Conservation (phyloP, 1,140 invertebrate species). For the Proales similis region DNA sequence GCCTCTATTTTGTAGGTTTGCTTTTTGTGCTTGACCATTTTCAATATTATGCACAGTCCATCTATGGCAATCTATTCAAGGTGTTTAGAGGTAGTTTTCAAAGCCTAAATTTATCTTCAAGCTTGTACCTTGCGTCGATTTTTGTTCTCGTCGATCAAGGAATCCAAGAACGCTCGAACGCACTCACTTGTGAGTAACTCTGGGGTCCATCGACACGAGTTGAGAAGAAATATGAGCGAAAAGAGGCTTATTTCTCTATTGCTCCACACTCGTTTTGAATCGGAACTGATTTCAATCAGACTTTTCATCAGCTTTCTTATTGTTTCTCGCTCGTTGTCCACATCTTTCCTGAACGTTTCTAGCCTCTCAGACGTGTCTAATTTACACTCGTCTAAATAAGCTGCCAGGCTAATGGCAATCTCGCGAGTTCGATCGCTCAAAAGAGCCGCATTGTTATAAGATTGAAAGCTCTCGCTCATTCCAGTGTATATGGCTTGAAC, state of each 20-base stretch:
- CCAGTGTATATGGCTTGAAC: constrained; percentile 60
- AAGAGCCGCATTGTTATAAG: constrained; percentile 52
- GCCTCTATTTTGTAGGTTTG: neutral
- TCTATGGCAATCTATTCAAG: constrained; percentile 29
- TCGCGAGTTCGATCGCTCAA: constrained; percentile 42
- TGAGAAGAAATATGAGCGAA: constrained; percentile 21
- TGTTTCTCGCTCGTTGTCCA: constrained; percentile 9
- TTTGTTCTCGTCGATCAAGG: constrained; percentile 13
- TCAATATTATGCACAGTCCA: constrained; percentile 17
- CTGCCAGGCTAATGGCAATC: neutral
- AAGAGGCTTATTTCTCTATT: constrained; percentile 34
- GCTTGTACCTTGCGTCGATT: constrained; percentile 4
- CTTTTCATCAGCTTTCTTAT: constrained; percentile 39
- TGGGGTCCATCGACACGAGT: constrained; percentile 1
- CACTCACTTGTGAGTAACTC: neutral
- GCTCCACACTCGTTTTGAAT: constrained; percentile 5
- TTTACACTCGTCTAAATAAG: too few relatives aligned
- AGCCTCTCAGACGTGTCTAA: constrained; percentile 57
- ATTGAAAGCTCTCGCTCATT: constrained; percentile 55
- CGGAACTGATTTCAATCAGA: constrained; percentile 39
- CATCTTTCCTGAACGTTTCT: constrained; percentile 51
- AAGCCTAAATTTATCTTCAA: too few relatives aligned
- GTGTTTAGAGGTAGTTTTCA: too few relatives aligned
- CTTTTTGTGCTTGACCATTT: constrained; percentile 26
- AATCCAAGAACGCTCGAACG: constrained; percentile 1